A percentile compares a stretch with the other conserved stretches of the same genome.
Evolutionary conservation across 1,140 invertebrate genomes (phyloP).

Genomic region (Caenorhabditis tropicalis): DNA sequence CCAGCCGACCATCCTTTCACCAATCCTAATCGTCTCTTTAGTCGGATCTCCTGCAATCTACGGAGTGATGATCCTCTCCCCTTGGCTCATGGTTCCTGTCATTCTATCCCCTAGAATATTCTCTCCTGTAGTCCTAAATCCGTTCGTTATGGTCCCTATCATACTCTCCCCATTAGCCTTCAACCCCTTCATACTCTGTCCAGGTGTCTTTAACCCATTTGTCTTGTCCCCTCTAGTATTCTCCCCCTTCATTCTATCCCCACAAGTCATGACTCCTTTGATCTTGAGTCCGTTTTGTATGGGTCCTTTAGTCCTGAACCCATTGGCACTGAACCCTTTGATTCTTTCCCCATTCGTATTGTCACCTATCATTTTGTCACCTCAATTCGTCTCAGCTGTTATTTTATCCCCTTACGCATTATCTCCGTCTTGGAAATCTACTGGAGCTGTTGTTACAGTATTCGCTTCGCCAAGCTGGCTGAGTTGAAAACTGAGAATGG

Average conservation of each 20-base stretch:
- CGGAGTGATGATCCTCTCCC: slow-evolving; percentile 61
- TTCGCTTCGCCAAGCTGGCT: slow-evolving; percentile 19
- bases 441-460: slow-evolving; percentile 4
- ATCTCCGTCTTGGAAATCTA: slow-evolving; percentile 56
- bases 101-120: slow-evolving; percentile 61
- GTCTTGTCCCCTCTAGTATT: slow-evolving; percentile 15
- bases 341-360: slow-evolving; percentile 59
- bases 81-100: slow-evolving; percentile 61
- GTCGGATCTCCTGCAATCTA: slow-evolving; percentile 61
- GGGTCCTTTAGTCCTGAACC: slow-evolving; percentile 14
- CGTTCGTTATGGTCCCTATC: slow-evolving; percentile 56
- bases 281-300: slow-evolving; percentile 18
- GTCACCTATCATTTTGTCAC: slow-evolving; percentile 61
- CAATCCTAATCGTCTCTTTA: slow-evolving; percentile 46
- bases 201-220: slow-evolving; percentile 23
- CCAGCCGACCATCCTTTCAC: slow-evolving; percentile 51
- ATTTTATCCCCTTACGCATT: slow-evolving; percentile 67
- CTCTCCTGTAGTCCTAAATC: slow-evolving; percentile 54
- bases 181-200: slow-evolving; percentile 53
- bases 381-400: slow-evolving; percentile 63
- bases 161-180: slow-evolving; percentile 59
- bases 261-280: slow-evolving; percentile 60
- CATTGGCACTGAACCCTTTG: not conserved
- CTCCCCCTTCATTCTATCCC: slow-evolving; percentile 57
- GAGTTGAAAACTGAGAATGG: not conserved